Conservation (phyloP, 2,888 invertebrate species). For the Thumatha senex region DNA sequence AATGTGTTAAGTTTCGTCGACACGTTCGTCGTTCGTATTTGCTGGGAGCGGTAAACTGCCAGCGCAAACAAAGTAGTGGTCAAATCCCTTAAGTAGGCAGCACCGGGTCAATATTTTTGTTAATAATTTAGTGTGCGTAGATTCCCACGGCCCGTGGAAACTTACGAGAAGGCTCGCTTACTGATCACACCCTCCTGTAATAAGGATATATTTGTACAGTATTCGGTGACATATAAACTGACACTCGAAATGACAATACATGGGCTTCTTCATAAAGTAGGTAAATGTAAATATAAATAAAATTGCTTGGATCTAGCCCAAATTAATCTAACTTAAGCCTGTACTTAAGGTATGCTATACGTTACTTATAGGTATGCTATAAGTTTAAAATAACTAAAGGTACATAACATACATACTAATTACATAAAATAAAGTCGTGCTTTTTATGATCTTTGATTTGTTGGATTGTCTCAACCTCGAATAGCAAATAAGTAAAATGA, state of each 20-base stretch:
- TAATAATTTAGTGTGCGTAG: conserved; percentile 76
- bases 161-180: conserved; percentile 63
- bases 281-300: too few species aligned
- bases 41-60: conserved; percentile 75
- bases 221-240: conserved; percentile 34
- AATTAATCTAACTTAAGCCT: too few species aligned
- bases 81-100: conserved; percentile 83
- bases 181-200: conserved; percentile 64
- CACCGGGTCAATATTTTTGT: conserved; percentile 82
- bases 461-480: too few species aligned
- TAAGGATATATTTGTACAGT: conserved; percentile 56
- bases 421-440: too few species aligned
- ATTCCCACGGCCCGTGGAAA: conserved; percentile 67
- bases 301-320: too few species aligned
- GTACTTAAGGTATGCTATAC: not conserved
- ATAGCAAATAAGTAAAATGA: too few species aligned
- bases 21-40: conserved; percentile 55
- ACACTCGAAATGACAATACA: not conserved
- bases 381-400: too few species aligned
- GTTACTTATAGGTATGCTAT: too few species aligned
- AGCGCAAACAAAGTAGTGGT: conserved; percentile 74
- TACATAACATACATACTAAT: too few species aligned
- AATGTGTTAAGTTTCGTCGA: conserved; percentile 69
- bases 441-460: too few species aligned
- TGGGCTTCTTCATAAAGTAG: conserved; percentile 4